Evolutionary conservation across 1,140 invertebrate species (phyloP).

Genomic region (Lasioglossum baleicum): DNA sequence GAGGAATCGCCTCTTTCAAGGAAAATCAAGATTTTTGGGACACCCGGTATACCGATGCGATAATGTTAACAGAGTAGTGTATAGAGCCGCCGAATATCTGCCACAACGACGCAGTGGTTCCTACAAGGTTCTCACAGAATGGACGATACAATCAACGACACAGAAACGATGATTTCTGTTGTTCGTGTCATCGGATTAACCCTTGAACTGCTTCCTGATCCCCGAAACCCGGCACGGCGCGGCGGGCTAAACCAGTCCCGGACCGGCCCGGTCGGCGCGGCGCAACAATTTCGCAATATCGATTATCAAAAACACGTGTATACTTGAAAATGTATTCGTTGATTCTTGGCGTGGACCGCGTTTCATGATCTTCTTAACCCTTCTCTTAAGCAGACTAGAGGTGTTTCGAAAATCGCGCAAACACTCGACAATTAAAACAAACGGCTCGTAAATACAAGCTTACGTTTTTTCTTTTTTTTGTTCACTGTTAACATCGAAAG

Average conservation of each 20-base stretch:
- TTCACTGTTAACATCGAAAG: constrained; percentile 7
- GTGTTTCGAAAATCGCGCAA: neutral
- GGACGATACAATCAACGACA: constrained; percentile 12
- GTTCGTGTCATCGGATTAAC: constrained; percentile 9
- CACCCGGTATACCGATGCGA: too few species aligned
- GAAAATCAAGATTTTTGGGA: too few species aligned
- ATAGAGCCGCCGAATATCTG: neutral
- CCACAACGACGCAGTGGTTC: neutral
- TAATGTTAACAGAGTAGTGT: too few species aligned
- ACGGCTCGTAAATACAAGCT: constrained; percentile 2
- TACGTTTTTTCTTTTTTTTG: neutral
- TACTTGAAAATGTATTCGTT: neutral
- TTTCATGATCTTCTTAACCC: constrained; percentile 27
- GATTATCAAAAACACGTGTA: neutral
- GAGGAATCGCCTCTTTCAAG: too few species aligned
- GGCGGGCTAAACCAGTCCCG: too few species aligned
- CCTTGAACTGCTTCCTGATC: neutral
- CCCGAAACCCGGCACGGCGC: too few species aligned
- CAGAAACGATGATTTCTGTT: constrained; percentile 3
- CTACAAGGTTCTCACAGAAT: neutral
- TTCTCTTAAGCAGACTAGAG: constrained; percentile 7
- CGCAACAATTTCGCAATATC: neutral
- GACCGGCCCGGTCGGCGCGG: too few species aligned
- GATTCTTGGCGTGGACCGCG: neutral
- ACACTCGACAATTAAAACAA: constrained; percentile 12